Evolutionary conservation across 1,140 invertebrate species (phyloP), one percentile per base, ranked within the genome.

Genomic region (Hylaeus anthracinus): DNA sequence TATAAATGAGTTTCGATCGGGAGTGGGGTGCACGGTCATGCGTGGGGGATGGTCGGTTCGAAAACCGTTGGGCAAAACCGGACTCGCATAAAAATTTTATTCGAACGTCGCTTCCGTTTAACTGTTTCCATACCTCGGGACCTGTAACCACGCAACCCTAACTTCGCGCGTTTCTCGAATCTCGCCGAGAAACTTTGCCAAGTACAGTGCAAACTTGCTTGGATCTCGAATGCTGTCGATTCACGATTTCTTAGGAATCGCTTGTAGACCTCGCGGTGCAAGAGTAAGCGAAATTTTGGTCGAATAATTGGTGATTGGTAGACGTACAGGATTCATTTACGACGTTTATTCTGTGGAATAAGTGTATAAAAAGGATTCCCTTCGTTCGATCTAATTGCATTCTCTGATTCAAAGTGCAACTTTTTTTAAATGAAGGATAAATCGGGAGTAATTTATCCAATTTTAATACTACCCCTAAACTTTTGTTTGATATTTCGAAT

Each of bases 1-100:
- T 92, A 90, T 91, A 92, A 91, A 92, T 88, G 90, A 91, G 88
- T 89, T 88, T 86, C 83, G 81, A 87, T 90, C 64, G 86, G 78
- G 87, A 82, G 88, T 87, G 91, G 89, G 87, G 86, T 88, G 64
- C 66, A 73, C 39, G 83, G 72, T 72, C 73, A 80, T 58, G 72
- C 58, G 80, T 70, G 74, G 72, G 83, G 75, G 72, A 83, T 81
- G 83, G 73, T 61, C 81, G 86, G 66, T 86, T 85, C 84, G 84
- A 90, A 90, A 91, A 90, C 71, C 84, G 81, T 77, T 26, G 81
- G 72, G 83, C 64, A 86, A 91, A 87, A 65, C 81, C 74, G 70
- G 66, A 72, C 72, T 64, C 55, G 82, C 64, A 75, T 83, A 80
- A 86, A 84, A 88, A 87, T 77, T 86, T 81, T 14, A 78, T 80